Evolutionary conservation across 2,888 invertebrate genomes (phyloP).

Genomic region (Tipula unca): DNA sequence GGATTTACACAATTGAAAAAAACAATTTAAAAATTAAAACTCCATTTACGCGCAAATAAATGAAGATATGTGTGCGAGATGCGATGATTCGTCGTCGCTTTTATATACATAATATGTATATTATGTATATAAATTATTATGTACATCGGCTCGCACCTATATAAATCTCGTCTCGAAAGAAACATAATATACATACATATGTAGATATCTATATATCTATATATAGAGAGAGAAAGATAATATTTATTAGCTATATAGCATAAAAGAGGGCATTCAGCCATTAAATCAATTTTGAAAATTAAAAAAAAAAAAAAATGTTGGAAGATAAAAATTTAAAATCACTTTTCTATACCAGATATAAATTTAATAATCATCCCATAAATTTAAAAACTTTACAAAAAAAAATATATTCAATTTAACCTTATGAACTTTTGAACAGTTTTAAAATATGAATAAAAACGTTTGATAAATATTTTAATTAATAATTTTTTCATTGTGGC

Average conservation of each 20-base stretch:
- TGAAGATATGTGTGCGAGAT: neutral
- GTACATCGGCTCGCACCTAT: neutral
- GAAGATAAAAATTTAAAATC: neutral
- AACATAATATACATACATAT: neutral
- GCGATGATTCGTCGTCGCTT: neutral
- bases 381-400: neutral
- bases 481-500: neutral
- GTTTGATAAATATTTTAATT: constrained; percentile 1
- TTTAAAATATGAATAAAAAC: neutral
- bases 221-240: too few relatives aligned
- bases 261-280: neutral
- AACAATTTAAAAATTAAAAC: neutral
- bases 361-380: neutral
- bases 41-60: neutral
- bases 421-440: neutral
- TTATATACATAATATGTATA: neutral
- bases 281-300: neutral
- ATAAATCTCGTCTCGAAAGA: neutral
- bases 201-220: neutral
- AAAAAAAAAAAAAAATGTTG: too few relatives aligned
- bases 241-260: too few relatives aligned
- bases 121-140: too few relatives aligned
- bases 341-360: neutral
- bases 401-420: neutral
- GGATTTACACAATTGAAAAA: neutral